Conservation (phyloP, 1,140 invertebrate genomes). For the Drosophila paulistorum region DNA sequence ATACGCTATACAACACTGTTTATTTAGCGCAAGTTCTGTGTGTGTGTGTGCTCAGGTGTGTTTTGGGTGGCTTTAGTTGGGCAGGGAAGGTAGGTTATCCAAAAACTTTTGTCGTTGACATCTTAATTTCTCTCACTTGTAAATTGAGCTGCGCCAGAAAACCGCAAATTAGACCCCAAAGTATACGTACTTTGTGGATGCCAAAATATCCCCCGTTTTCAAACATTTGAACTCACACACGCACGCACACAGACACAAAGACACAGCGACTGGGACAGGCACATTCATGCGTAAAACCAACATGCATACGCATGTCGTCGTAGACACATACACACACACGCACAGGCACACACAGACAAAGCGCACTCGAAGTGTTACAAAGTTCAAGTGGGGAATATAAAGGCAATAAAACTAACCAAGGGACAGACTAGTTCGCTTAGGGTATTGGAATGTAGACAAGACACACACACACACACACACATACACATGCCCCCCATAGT, state of each 20-base stretch:
- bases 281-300: slow-evolving; percentile 68
- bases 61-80: slow-evolving; percentile 1
- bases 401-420: neutral
- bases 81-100: slow-evolving; percentile 37
- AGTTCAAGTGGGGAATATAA: slow-evolving; percentile 12
- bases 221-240: slow-evolving; percentile 26
- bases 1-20: neutral
- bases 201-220: slow-evolving; percentile 56
- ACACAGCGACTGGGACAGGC: slow-evolving; percentile 19
- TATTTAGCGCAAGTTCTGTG: neutral
- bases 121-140: slow-evolving; percentile 81
- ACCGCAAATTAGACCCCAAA: slow-evolving; percentile 79
- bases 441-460: neutral
- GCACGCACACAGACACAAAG: slow-evolving; percentile 19
- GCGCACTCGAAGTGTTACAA: slow-evolving; percentile 40
- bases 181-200: slow-evolving; percentile 78
- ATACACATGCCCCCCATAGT: neutral
- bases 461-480: slow-evolving; percentile 5
- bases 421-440: neutral
- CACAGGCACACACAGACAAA: slow-evolving; percentile 17
- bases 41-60: slow-evolving; percentile 21
- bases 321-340: slow-evolving; percentile 17
- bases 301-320: slow-evolving; percentile 38
- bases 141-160: slow-evolving; percentile 77
- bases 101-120: slow-evolving; percentile 71